phyloP scores from a whole-genome alignment of 2,113 vertebrate genomes.

The Barbus barbus region DNA sequence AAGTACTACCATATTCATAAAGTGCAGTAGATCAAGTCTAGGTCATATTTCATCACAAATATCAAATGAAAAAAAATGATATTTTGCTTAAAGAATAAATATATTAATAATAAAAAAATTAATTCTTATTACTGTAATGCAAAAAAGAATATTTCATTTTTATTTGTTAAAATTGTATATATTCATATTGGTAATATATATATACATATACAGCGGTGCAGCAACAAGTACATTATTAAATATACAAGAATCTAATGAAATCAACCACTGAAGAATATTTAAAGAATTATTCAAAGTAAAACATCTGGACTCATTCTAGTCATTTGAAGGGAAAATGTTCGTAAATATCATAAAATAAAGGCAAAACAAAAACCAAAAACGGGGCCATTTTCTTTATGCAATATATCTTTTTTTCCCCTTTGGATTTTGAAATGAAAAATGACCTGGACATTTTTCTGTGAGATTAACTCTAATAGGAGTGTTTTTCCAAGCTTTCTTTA shows the following conservation, averaged over 20 bases:
- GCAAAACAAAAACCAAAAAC: background rate
- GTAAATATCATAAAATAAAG: background rate
- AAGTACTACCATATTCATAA: conserved; percentile 33
- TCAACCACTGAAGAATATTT: background rate
- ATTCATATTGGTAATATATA: background rate
- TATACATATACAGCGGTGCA: too few relatives aligned
- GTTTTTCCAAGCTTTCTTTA: background rate
- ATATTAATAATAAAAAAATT: too few relatives aligned
- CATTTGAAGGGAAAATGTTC: background rate
- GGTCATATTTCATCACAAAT: background rate
- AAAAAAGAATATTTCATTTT: background rate
- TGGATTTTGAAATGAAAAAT: background rate
- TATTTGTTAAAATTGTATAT: background rate
- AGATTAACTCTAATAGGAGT: background rate
- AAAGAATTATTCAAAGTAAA: too few relatives aligned
- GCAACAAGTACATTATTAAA: too few relatives aligned
- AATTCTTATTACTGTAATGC: background rate
- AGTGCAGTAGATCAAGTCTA: conserved; percentile 4
- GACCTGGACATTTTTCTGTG: background rate
- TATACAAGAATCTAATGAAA: background rate
- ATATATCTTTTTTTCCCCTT: background rate
- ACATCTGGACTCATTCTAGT: background rate
- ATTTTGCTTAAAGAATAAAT: background rate
- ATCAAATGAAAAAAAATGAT: background rate
- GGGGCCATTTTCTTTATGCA: background rate